Percentiles rank a stretch among this genome's conserved stretches.
Evolutionary conservation across 2,113 vertebrate species (phyloP).

Genomic region (Miniopterus natalensis): DNA sequence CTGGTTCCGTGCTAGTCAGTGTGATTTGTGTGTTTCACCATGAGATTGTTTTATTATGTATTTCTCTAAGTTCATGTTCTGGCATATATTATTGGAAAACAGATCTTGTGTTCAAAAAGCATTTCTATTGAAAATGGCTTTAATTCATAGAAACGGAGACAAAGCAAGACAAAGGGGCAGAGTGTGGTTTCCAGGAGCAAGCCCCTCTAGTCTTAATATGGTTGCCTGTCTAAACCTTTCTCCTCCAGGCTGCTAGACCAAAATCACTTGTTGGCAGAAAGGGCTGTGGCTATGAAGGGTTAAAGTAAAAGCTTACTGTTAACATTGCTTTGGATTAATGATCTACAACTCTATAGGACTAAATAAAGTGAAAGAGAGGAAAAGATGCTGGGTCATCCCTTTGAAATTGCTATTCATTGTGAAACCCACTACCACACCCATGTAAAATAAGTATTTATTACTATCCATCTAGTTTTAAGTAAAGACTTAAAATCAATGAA

Average conservation of each 20-base stretch:
- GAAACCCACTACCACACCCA: background rate
- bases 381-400: background rate
- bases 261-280: background rate
- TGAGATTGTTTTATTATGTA: background rate
- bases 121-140: background rate
- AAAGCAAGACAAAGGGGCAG: background rate
- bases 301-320: background rate
- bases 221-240: background rate
- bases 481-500: background rate
- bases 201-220: background rate
- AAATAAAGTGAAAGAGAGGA: conserved; percentile 27
- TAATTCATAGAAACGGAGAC: conserved; percentile 30
- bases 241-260: background rate
- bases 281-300: background rate
- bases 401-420: conserved; percentile 39
- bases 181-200: background rate
- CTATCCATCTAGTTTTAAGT: conserved; percentile 3
- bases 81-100: background rate
- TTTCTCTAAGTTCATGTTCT: background rate
- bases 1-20: background rate
- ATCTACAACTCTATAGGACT: background rate
- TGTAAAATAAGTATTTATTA: background rate
- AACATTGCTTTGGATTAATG: background rate
- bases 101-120: background rate
- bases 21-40: background rate